phyloP scores from a whole-genome alignment of 1,140 invertebrate species.

The Neuroterus valhalla region DNA sequence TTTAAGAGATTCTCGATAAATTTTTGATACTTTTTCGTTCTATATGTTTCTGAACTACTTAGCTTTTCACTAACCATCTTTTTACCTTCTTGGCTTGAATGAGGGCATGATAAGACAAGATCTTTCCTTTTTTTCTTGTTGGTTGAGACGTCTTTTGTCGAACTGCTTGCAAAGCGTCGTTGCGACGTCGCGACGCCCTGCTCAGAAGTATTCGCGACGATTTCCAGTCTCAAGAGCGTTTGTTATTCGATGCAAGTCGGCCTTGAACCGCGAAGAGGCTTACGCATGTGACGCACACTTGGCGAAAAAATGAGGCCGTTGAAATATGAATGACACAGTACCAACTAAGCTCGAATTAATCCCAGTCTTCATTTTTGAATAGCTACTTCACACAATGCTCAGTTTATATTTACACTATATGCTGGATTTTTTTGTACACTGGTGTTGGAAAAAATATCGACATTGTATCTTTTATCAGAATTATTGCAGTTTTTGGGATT shows the following conservation, averaged over 20 bases:
- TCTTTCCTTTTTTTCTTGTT: too few species aligned
- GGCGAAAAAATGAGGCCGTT: constrained; percentile 24
- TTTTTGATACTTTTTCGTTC: not conserved
- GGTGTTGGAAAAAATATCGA: too few species aligned
- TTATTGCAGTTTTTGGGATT: too few species aligned
- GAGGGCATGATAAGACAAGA: too few species aligned
- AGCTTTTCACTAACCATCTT: too few species aligned
- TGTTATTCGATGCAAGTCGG: constrained; percentile 23
- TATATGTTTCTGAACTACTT: not conserved
- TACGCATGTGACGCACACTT: constrained; percentile 6
- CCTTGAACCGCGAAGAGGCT: constrained; percentile 24
- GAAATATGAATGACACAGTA: constrained; percentile 1
- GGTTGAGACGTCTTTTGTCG: too few species aligned
- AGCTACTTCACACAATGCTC: not conserved
- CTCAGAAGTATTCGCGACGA: constrained; percentile 13
- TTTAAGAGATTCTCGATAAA: not conserved
- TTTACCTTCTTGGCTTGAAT: too few species aligned
- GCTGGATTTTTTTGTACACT: too few species aligned
- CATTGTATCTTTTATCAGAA: too few species aligned
- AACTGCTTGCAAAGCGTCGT: too few species aligned
- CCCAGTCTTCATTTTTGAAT: not conserved
- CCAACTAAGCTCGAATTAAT: not conserved
- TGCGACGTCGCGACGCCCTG: constrained; percentile 1
- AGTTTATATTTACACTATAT: not conserved
- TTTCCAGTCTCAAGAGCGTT: constrained; percentile 2